Conservation (phyloP, 1,140 invertebrate genomes). For the Neodiprion pinetum region DNA sequence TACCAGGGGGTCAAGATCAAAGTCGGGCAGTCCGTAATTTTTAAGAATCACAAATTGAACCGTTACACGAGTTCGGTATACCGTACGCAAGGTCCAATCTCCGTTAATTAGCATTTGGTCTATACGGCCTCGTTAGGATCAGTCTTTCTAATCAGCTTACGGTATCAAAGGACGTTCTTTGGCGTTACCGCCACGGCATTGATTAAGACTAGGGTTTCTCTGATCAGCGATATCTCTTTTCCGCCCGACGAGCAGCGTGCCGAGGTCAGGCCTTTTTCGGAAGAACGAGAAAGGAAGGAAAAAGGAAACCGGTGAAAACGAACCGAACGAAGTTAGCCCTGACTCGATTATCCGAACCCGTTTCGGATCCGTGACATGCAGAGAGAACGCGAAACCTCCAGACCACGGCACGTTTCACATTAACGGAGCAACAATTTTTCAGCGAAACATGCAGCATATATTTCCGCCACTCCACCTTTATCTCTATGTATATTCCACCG, state of each 20-base stretch:
- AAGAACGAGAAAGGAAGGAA: no score
- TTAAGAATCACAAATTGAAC: no score
- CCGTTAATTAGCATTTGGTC: not conserved
- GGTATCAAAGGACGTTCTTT: not conserved
- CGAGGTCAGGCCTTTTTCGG: no score
- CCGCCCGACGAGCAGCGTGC: not conserved
- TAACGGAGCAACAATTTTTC: no score
- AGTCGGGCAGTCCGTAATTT: no score
- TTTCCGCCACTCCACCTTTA: no score
- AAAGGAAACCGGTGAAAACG: not conserved
- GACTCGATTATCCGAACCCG: not conserved
- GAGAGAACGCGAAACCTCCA: no score
- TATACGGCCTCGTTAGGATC: not conserved
- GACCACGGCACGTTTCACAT: no score
- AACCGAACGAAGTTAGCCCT: not conserved
- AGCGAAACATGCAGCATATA: no score
- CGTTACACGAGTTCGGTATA: not conserved
- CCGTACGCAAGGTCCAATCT: not conserved
- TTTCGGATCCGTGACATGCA: not conserved
- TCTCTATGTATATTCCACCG: no score
- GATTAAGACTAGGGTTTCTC: not conserved
- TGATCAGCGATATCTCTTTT: not conserved
- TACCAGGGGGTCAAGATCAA: no score
- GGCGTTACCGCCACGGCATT: not conserved
- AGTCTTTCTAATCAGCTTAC: not conserved